Base-by-base conservation (phyloP, 2,888 invertebrate species). In the Ichneumoninae sp. region DNA sequence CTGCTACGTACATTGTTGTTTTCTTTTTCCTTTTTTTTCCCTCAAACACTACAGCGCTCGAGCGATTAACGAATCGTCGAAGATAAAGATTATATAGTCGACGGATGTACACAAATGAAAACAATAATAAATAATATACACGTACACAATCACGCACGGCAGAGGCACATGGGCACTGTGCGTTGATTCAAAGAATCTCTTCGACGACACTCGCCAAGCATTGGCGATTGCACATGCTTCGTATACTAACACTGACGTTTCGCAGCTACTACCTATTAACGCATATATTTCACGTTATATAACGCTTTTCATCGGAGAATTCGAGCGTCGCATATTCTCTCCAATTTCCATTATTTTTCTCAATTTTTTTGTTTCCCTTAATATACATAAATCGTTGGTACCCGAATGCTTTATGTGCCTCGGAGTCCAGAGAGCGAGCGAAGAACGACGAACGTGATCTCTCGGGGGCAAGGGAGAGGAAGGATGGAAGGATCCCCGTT, bases 261-360 rank as follows among this genome's bases (percentile, higher is more conserved):
- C 84, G 89, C 69, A 2, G 26, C 57, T 57, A 30, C 83, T 85
- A 87, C 80, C 89, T 89, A 90, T 91, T 88, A 90, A 91, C 89
- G 88, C 90, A 89, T 88, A 88, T 86, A 80, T 76, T 91, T 89
- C 86, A 83, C 88, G 87, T 91, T 92, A 92, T 90, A 89, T 92
- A 92, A 92, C 89, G 83, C 88, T 73, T 73, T 84, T 74, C 77
- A 50, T 70, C 81, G 81, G 57, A 60, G 3, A 60, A 65, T 74
- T 78, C 74, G 63, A 26, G 36, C 63, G 52, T 68, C 26, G 33
- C 73, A 68, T 22, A 10, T 47, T 66, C 7, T 30, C 10, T 57
- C 57, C 1, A 57, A 57, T 57, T 57, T 57, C 10, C 57, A 22
- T 47, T 47, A 2, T 47, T 40, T 3, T 71, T 57, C 40, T 13